A percentile compares a stretch with the other conserved stretches of the same genome.
Conservation (phyloP, 2,888 invertebrate species). For the Nomada lathburiana region DNA sequence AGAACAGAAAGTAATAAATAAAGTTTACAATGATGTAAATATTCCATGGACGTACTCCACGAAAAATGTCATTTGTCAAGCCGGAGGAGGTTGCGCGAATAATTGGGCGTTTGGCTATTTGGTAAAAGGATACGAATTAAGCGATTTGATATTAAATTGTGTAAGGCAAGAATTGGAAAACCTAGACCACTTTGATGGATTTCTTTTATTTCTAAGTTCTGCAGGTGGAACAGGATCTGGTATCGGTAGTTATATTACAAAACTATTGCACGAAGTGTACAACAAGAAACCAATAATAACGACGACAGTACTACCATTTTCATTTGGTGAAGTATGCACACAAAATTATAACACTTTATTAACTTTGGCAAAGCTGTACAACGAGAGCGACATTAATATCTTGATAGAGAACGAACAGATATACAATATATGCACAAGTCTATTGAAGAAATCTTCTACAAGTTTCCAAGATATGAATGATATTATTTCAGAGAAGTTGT, state of each 20-base stretch:
- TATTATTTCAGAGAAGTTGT: constrained; percentile 84
- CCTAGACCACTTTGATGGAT: constrained; percentile 83
- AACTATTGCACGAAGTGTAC: constrained; percentile 84
- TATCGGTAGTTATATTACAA: constrained; percentile 84
- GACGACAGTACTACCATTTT: constrained; percentile 84
- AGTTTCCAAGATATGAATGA: constrained; percentile 84
- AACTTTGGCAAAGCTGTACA: constrained; percentile 84
- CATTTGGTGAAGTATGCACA: constrained; percentile 85
- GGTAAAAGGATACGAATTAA: constrained; percentile 82
- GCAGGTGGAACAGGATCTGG: constrained; percentile 87
- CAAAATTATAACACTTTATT: constrained; percentile 86
- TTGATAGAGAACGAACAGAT: constrained; percentile 85
- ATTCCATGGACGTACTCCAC: constrained; percentile 81
- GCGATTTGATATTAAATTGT: constrained; percentile 81
- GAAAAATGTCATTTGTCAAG: constrained; percentile 82
- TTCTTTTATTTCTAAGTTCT: constrained; percentile 85
- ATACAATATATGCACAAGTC: constrained; percentile 81
- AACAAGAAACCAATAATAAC: constrained; percentile 84
- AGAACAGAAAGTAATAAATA: constrained; percentile 84
- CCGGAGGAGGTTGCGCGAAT: constrained; percentile 85
- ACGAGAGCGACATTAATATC: constrained; percentile 82
- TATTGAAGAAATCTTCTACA: constrained; percentile 77
- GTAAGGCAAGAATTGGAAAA: constrained; percentile 84
- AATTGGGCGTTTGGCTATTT: constrained; percentile 86
- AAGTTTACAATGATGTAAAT: constrained; percentile 74